A percentile compares a stretch with the other conserved stretches of the same genome.
phyloP scores from a whole-genome alignment of 2,797 vertebrate species.

The Urosaurus nigricauda region DNA sequence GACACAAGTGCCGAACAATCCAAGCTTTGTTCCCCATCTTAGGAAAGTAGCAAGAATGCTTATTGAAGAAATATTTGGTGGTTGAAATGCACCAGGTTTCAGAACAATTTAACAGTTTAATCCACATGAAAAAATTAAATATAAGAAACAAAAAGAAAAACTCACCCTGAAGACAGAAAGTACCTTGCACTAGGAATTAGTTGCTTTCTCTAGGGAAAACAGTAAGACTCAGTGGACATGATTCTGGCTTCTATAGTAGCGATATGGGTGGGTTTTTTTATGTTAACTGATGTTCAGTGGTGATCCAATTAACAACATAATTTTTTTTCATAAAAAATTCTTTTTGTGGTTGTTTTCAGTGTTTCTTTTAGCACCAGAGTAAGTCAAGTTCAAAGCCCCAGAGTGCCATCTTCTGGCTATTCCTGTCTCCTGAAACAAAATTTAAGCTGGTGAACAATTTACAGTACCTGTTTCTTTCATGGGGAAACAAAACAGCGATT shows the following conservation, averaged over 20 bases:
- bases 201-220: not conserved
- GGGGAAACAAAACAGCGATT: not conserved
- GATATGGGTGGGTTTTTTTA: slow-evolving; percentile 27
- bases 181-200: not conserved
- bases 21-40: not conserved
- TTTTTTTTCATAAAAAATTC: fast-evolving
- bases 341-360: not conserved
- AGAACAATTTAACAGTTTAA: slow-evolving; percentile 9
- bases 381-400: slow-evolving; percentile 62
- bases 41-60: not conserved
- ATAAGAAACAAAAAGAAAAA: slow-evolving; percentile 24
- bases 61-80: not conserved
- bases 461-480: slow-evolving; percentile 32
- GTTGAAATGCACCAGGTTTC: slow-evolving; percentile 25
- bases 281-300: slow-evolving; percentile 38
- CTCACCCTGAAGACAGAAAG: slow-evolving; percentile 47
- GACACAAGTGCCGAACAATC: not conserved
- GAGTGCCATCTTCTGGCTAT: slow-evolving; percentile 80
- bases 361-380: not conserved
- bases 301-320: slow-evolving; percentile 56
- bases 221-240: slow-evolving; percentile 27
- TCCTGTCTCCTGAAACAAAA: not conserved
- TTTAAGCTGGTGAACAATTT: slow-evolving; percentile 53
- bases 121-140: not conserved
- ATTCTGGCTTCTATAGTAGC: slow-evolving; percentile 25